Conservation (phyloP, 2,113 vertebrate genomes). For the Forbesichthys papilliferus region DNA sequence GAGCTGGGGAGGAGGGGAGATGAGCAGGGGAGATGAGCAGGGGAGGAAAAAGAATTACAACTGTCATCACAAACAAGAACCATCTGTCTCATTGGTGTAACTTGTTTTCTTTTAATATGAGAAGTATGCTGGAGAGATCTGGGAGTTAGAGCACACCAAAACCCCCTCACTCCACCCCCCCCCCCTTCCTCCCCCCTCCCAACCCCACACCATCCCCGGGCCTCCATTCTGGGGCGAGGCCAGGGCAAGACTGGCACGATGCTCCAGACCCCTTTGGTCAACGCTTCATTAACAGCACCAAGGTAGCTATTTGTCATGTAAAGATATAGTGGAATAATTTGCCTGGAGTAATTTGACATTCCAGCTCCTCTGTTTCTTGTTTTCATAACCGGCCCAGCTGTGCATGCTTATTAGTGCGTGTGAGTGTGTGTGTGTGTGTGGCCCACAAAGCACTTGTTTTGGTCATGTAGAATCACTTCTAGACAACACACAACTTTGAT, state of each 20-base stretch:
- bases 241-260: slow-evolving; percentile 57
- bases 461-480: too few relatives aligned
- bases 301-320: background rate
- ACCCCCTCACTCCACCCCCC: slow-evolving; percentile 46
- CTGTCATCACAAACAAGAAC: slow-evolving; percentile 85
- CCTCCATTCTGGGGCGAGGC: slow-evolving; percentile 3
- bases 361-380: too few relatives aligned
- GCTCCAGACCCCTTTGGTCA: slow-evolving; percentile 59
- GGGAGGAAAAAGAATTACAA: slow-evolving; percentile 65
- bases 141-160: slow-evolving; percentile 75
- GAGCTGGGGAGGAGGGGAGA: slow-evolving; percentile 22
- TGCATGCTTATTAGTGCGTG: too few relatives aligned
- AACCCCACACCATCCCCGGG: slow-evolving; percentile 13
- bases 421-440: too few relatives aligned
- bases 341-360: too few relatives aligned
- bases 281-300: slow-evolving; percentile 48
- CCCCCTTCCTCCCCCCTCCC: background rate
- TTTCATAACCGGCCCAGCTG: too few relatives aligned
- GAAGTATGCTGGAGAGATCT: slow-evolving; percentile 81
- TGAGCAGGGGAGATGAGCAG: slow-evolving; percentile 26
- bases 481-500: too few relatives aligned
- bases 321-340: too few relatives aligned
- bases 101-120: slow-evolving; percentile 89
- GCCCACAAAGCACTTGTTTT: too few relatives aligned
- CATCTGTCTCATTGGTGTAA: slow-evolving; percentile 85